phyloP scores from a whole-genome alignment of 2,113 vertebrate genomes.

The Albula goreensis region DNA sequence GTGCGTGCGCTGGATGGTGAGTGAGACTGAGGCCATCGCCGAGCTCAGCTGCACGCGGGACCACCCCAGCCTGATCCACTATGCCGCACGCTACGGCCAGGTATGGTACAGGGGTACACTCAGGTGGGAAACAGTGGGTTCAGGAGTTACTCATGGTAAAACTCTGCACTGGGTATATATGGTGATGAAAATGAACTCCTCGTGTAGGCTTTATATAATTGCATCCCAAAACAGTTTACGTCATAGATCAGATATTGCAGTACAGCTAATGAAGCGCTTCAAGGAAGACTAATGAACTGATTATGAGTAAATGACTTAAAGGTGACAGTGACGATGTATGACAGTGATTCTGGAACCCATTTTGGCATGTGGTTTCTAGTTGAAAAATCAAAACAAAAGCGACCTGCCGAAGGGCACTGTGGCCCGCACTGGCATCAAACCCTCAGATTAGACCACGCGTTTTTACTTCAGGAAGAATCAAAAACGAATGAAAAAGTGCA shows the following conservation, averaged over 20 bases:
- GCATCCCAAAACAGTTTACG: not conserved
- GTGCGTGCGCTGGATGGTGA: constrained; percentile 97
- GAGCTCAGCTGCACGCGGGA: constrained; percentile 94
- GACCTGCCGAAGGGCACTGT: not conserved
- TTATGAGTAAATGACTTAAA: no score
- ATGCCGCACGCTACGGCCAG: constrained; percentile 92
- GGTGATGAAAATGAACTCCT: no score
- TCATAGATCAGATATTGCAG: not conserved
- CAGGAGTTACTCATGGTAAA: not conserved
- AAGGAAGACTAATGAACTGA: no score
- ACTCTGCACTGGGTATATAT: not conserved
- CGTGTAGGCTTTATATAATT: not conserved
- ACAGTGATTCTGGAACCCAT: not conserved
- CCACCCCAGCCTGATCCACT: constrained; percentile 94
- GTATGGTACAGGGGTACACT: constrained; percentile 86
- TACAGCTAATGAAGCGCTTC: not conserved
- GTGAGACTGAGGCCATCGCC: constrained; percentile 96
- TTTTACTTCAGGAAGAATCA: not conserved
- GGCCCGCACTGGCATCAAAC: no score
- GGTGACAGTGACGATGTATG: not conserved
- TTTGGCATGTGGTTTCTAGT: not conserved
- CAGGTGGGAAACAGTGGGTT: constrained; percentile 75
- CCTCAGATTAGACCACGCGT: not conserved
- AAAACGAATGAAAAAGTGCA: not conserved
- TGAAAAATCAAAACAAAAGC: not conserved